Conservation (phyloP, 2,888 invertebrate species). For the Nymphalis c-album region DNA sequence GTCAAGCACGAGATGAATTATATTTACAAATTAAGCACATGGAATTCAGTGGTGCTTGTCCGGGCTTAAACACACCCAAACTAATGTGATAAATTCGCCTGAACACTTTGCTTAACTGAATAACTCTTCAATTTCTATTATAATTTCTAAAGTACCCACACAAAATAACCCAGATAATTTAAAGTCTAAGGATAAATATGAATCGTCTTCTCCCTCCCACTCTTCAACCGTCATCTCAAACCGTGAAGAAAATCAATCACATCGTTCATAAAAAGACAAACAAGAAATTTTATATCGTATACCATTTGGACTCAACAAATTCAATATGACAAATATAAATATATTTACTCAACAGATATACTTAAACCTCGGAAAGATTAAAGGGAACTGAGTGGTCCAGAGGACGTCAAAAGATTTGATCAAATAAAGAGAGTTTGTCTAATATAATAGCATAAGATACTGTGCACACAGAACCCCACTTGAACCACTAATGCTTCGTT, state of each 20-base stretch:
- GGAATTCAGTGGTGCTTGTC: no score
- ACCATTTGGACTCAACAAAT: constrained; percentile 14
- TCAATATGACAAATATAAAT: constrained; percentile 35
- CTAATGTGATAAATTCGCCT: no score
- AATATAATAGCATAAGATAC: constrained; percentile 79
- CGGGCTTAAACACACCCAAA: no score
- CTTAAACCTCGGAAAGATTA: constrained; percentile 67
- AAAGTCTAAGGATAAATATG: no score
- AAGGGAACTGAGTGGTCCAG: constrained; percentile 56
- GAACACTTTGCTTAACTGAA: no score
- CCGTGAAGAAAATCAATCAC: background rate
- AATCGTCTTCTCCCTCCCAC: no score
- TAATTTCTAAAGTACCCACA: no score
- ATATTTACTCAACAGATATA: constrained; percentile 33
- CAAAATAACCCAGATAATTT: no score
- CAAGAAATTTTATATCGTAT: background rate
- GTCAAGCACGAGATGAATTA: no score
- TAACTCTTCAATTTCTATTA: no score
- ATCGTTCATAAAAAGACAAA: constrained; percentile 5
- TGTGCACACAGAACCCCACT: constrained; percentile 69
- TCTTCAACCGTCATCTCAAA: no score
- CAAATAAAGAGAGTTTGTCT: constrained; percentile 74
- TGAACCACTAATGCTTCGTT: constrained; percentile 68
- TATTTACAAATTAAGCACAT: no score
- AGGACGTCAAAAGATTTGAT: constrained; percentile 72